A percentile compares a stretch with the other conserved stretches of the same genome.
These are phyloP conservation scores for Aphidius gifuensis DNA, from an alignment of 1,140 invertebrate species.

Conservation along the genomic window DNA sequence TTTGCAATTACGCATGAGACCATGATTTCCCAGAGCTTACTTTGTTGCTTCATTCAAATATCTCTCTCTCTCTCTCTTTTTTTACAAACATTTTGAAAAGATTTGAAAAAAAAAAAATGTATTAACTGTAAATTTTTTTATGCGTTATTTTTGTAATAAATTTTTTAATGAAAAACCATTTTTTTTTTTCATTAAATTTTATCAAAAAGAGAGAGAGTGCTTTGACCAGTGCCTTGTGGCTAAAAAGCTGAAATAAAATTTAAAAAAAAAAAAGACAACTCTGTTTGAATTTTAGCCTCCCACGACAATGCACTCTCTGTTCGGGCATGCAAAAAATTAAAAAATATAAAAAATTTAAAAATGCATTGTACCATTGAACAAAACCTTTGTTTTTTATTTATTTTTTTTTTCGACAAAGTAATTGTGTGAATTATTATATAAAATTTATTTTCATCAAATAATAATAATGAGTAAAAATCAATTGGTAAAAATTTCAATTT, in stretches of 20 bases:
- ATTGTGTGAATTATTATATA: constrained; percentile 33
- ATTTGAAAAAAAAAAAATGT: too few species aligned
- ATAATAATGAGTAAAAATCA: neutral
- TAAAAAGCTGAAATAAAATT: too few species aligned
- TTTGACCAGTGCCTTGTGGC: too few species aligned
- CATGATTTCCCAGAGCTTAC: constrained; percentile 18
- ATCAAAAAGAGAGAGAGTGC: neutral
- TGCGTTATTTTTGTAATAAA: neutral
- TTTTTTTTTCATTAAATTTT: too few species aligned
- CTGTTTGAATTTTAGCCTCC: constrained; percentile 48
- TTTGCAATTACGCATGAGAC: constrained; percentile 12
- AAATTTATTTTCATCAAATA: constrained; percentile 17
- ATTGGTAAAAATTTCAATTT: constrained; percentile 1
- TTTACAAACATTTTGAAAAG: too few species aligned
- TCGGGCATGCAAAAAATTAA: constrained; percentile 10
- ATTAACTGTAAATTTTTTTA: too few species aligned
- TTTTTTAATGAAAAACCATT: neutral
- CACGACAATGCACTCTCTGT: constrained; percentile 42
- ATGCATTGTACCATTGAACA: constrained; percentile 40
- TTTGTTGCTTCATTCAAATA: neutral
- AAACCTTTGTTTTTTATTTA: too few species aligned
- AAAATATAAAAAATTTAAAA: constrained; percentile 29
- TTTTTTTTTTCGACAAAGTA: constrained; percentile 30
- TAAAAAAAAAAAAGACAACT: constrained; percentile 15
- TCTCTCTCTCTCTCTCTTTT: neutral